Conservation (phyloP, 2,113 vertebrate species). For the Cranoglanis bouderius region DNA sequence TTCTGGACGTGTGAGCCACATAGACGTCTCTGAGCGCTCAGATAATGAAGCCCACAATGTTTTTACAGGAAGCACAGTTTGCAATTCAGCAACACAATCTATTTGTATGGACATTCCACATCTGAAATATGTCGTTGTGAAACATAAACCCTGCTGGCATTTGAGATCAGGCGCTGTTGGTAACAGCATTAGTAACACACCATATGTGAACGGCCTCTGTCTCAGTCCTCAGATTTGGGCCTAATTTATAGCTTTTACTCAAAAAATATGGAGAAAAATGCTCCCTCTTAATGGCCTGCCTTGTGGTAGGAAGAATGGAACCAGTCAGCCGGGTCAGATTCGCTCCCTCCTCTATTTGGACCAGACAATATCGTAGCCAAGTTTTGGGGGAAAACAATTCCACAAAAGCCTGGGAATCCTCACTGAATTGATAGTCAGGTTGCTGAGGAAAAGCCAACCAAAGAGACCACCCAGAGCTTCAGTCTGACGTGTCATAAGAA, state of each 20-base stretch:
- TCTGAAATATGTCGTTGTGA: constrained; percentile 48
- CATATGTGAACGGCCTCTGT: constrained; percentile 25
- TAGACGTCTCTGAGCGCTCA: constrained; percentile 35
- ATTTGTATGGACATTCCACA: constrained; percentile 47
- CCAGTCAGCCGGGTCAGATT: constrained; percentile 79
- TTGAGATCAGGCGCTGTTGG: constrained; percentile 39
- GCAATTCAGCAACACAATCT: constrained; percentile 50
- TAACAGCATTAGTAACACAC: constrained; percentile 35
- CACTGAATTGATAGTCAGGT: constrained; percentile 48
- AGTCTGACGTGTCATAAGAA: constrained; percentile 46
- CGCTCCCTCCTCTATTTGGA: constrained; percentile 58
- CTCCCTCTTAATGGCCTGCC: constrained; percentile 21
- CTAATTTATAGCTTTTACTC: constrained; percentile 31
- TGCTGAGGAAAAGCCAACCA: constrained; percentile 40
- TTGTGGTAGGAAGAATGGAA: constrained; percentile 59
- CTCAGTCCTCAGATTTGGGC: constrained; percentile 33
- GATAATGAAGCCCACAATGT: constrained; percentile 52
- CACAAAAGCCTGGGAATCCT: constrained; percentile 48
- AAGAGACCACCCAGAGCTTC: constrained; percentile 51
- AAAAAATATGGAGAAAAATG: constrained; percentile 16
- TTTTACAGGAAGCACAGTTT: constrained; percentile 52
- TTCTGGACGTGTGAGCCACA: constrained; percentile 50
- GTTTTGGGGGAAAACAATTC: constrained; percentile 57
- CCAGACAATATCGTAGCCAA: constrained; percentile 65
- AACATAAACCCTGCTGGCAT: constrained; percentile 44